These are phyloP conservation scores for Crypturellus tataupa DNA, from an alignment of 2,797 vertebrate genomes.

Conservation along the genomic window DNA sequence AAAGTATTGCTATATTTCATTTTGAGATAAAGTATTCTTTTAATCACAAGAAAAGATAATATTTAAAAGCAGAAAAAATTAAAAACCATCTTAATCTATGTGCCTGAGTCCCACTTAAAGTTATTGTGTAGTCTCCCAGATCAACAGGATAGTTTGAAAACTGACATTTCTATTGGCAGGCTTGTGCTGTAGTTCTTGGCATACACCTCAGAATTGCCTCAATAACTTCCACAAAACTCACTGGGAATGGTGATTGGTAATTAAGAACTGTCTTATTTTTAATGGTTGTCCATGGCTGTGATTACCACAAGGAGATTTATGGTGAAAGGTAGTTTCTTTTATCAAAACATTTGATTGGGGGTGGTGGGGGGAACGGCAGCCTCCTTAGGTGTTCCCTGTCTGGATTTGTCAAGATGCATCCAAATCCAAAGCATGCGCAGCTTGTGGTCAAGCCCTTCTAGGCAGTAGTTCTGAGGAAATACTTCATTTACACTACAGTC, in stretches of 20 bases:
- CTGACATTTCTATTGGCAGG: neutral
- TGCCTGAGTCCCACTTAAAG: conserved; percentile 59
- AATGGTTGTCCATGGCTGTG: neutral
- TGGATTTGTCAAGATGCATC: neutral
- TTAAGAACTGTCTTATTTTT: neutral
- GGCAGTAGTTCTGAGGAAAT: neutral
- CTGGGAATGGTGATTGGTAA: neutral
- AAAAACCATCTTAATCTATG: neutral
- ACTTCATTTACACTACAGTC: neutral
- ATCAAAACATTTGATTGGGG: neutral
- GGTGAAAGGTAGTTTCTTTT: neutral
- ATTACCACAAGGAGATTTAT: neutral
- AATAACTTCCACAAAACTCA: neutral
- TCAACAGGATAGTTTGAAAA: neutral
- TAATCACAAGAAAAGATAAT: conserved; percentile 57
- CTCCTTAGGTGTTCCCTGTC: neutral
- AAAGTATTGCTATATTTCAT: conserved; percentile 44
- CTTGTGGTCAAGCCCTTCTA: neutral
- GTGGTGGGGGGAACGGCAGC: neutral
- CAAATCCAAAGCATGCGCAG: neutral
- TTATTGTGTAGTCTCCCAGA: conserved; percentile 19
- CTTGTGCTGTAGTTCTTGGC: neutral
- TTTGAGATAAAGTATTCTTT: conserved; percentile 53
- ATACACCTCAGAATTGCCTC: neutral
- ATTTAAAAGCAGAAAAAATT: conserved; percentile 63